These are phyloP conservation scores for Pipistrellus pygmaeus DNA, from an alignment of 2,797 vertebrate species.

Conservation along the genomic window DNA sequence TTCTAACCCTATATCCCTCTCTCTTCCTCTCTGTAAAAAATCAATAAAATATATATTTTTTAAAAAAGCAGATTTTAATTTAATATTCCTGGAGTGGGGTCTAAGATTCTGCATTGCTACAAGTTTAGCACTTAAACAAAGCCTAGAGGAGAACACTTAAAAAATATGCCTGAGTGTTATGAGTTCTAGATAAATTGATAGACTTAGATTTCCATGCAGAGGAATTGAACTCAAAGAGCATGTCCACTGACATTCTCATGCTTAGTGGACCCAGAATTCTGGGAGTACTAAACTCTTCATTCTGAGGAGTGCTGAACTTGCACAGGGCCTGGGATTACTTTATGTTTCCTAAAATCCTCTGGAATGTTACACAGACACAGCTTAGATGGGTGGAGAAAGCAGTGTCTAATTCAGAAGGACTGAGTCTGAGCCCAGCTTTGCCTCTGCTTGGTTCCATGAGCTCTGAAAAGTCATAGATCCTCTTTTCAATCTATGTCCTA, in stretches of 20 bases:
- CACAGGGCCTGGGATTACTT: not conserved
- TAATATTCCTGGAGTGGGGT: not conserved
- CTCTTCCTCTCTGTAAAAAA: too few species aligned
- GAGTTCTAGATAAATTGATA: not conserved
- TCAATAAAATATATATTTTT: not conserved
- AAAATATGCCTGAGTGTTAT: not conserved
- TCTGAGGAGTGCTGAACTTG: not conserved
- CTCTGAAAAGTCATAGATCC: not conserved
- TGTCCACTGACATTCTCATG: not conserved
- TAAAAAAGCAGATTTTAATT: slow-evolving; percentile 22
- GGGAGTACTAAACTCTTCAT: not conserved
- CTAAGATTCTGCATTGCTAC: not conserved
- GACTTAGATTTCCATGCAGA: not conserved
- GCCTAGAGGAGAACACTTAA: not conserved
- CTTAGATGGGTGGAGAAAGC: not conserved
- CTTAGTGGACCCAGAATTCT: not conserved
- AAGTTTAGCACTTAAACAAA: not conserved
- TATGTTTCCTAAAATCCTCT: not conserved
- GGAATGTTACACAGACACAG: not conserved
- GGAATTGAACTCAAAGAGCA: not conserved
- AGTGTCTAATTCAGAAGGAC: not conserved
- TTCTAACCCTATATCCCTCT: too few species aligned
- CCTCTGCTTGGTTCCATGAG: not conserved
- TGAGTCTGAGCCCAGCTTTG: not conserved
- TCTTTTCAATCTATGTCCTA: not conserved